Base-by-base conservation (phyloP, 2,113 vertebrate species). In the Saguinus midas region DNA sequence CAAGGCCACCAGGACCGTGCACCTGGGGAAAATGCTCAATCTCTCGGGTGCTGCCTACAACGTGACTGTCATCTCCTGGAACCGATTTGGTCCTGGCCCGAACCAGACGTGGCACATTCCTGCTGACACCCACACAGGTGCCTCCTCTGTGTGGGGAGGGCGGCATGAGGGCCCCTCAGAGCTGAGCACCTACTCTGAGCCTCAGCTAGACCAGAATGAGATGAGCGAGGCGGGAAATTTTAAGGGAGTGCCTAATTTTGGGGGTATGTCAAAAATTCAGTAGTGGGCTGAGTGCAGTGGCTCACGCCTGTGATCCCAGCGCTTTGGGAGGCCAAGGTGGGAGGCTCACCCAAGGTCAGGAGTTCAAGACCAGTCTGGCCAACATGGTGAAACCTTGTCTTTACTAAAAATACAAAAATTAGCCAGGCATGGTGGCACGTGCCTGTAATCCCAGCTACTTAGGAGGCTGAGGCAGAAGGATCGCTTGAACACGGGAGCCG, bases 41-140 rank as follows among this genome's bases (percentile, higher is more conserved):
- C 96, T 99, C 1, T 98, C 98, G 0, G 98, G 97, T 0, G 98
- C 98, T 0, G 98, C 97, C 7, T 98, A 99, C 0, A 0, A 98
- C 12, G n/a, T 99, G 93, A 73, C 92, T 0, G 8, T 99, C 32
- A 0, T 16, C 0, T 85, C 97, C 0, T 0, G 0, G 37, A 98
- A 97, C 0, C 80, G 86, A 0, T 97, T 96, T 0, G 98, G 98
- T 32, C 2, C 0, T 0, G 92, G 98, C 0, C 96, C 85, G 0
- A 48, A 5, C 0, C 17, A 0, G 92, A 96, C 32, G 0, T 95
- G 98, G 96, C 82, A 0, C 0, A 81, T 99, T 11, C 97, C 98
- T 0, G 94, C 98, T 3, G 94, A 45, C 5, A 58, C 55, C 7
- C 45, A 0, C 0, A 0, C 97, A 98, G 98, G 99, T 99, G 95